Percentiles rank a stretch among this genome's conserved stretches.
phyloP scores from a whole-genome alignment of 2,797 vertebrate genomes.

The Eurystomus glaucurus region DNA sequence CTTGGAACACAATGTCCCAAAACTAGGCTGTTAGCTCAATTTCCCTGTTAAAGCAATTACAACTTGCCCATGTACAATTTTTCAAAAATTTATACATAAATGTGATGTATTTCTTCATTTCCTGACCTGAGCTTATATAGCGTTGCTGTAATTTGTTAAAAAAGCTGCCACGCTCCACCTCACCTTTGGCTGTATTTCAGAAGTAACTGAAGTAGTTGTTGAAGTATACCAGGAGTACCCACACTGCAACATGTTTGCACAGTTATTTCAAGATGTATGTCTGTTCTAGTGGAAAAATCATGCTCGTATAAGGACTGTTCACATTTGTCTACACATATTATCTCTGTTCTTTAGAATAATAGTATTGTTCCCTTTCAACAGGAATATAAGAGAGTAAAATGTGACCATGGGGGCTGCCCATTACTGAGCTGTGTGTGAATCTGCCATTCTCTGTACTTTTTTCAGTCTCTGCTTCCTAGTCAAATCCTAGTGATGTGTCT shows the following conservation, averaged over 20 bases:
- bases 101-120: slow-evolving; percentile 5
- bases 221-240: neutral
- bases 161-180: neutral
- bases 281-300: neutral
- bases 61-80: neutral
- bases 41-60: neutral
- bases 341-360: neutral
- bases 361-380: neutral
- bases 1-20: neutral
- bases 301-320: neutral
- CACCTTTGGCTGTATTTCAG: neutral
- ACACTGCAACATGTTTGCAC: neutral
- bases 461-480: neutral
- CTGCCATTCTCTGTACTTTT: neutral
- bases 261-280: neutral
- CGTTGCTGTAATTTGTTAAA: neutral
- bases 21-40: neutral
- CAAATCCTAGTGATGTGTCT: neutral
- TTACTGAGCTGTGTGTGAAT: neutral
- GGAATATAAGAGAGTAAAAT: neutral
- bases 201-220: neutral
- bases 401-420: neutral
- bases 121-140: neutral
- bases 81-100: neutral
- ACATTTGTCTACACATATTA: neutral